Conservation (phyloP, 2,113 vertebrate genomes). For the Naja naja region DNA sequence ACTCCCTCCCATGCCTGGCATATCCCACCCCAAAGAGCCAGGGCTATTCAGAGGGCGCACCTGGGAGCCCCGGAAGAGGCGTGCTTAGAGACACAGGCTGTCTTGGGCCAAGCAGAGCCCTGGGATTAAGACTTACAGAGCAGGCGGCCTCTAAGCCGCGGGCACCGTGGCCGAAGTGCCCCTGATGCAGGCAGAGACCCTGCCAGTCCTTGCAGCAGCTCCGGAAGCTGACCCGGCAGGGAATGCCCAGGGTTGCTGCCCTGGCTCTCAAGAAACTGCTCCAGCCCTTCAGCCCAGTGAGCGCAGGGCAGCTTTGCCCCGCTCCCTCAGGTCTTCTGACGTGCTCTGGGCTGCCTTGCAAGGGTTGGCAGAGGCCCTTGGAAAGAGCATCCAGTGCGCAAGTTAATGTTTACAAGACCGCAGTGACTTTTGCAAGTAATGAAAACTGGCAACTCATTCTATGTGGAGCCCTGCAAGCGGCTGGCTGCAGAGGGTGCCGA, state of each 20-base stretch:
- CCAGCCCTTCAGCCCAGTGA: neutral
- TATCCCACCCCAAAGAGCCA: neutral
- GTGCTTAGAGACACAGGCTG: neutral
- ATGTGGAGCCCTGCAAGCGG: neutral
- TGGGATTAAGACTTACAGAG: neutral
- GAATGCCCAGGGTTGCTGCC: neutral
- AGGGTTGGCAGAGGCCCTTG: neutral
- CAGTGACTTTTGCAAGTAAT: neutral
- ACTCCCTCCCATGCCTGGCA: neutral
- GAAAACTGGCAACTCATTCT: accelerated
- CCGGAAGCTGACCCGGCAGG: neutral
- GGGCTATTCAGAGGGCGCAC: neutral
- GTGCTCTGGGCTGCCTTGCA: neutral
- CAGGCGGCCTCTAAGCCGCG: neutral
- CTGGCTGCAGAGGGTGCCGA: neutral
- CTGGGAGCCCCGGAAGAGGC: neutral
- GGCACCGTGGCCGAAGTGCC: too few relatives aligned
- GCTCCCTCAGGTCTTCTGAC: neutral
- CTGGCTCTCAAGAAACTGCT: neutral
- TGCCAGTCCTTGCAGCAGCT: neutral
- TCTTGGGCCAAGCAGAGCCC: neutral
- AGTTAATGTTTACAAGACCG: constrained; percentile 18
- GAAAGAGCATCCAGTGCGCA: neutral
- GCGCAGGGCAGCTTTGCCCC: neutral
- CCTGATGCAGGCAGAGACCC: neutral